Base-by-base conservation (phyloP, 2,888 invertebrate genomes). In the Patella depressa region DNA sequence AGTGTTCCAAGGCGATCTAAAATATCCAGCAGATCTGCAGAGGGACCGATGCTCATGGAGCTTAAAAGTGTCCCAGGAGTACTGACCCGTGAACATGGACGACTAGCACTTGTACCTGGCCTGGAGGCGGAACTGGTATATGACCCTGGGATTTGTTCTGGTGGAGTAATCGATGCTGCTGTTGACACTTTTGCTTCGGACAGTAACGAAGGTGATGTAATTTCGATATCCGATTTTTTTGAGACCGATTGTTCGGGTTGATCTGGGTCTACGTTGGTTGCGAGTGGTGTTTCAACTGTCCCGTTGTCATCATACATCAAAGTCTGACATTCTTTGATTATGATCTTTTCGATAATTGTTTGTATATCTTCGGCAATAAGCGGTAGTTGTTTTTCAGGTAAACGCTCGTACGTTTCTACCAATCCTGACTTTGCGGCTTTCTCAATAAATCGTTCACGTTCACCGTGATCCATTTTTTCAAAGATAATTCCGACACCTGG, bases 1-100 rank as follows among this genome's bases (percentile, higher is more conserved):
- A 91, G 84, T 76, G 81, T 86, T 29, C 91, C 91, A 11, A 91
- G 84, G 73, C 82, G 86, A 80, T 91, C 90, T 53, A 91, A 83
- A 55, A 90, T 79, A 45, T 90, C 90, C 45, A 86, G 80, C 24
- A 91, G 84, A 53, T 88, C 87, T 29, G 82, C 82, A 12, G 89
- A 88, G 24, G 91, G 91, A 24, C 91, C 90, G 2, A 82, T 79
- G 59, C 77, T 81, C 19, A 65, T 34, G 2, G 85, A 76, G 45
- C 86, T 84, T 57, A 79, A 71, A 3, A 81, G 72, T 59, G 83
- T 85, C 29, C 88, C 78, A 7, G 83, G 77, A n/a, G 83, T 75
- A 4, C 81, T 78, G 24, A 81, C 80, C 15, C 87, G 81, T 5
- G 85, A 85, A 5, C 84, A 81, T 17, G 84, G 82, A 5, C 85